phyloP scores from a whole-genome alignment of 2,797 vertebrate species.

The Sebastes nivosus region DNA sequence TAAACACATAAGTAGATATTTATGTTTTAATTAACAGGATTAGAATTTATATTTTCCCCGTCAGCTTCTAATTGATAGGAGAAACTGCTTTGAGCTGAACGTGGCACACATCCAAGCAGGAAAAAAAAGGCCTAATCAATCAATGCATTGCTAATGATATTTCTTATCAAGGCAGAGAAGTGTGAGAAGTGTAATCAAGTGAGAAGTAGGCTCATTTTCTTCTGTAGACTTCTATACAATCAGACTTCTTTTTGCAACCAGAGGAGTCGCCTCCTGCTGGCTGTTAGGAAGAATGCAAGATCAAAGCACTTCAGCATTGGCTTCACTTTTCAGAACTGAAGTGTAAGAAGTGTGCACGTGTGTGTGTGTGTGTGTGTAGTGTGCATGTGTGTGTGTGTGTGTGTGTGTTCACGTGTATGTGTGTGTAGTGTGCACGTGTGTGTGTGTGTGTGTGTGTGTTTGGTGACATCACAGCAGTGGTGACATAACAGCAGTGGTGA shows the following conservation, averaged over 20 bases:
- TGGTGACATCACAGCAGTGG: too few species aligned
- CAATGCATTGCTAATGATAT: constrained; percentile 2
- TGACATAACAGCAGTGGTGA: too few species aligned
- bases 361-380: too few species aligned
- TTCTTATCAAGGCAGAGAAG: constrained; percentile 1
- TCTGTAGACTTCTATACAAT: too few species aligned
- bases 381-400: too few species aligned
- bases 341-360: too few species aligned
- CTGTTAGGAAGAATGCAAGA: neutral
- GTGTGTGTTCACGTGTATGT: too few species aligned
- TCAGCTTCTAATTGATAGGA: constrained; percentile 27
- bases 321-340: neutral
- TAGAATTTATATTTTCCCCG: constrained; percentile 37
- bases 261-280: too few species aligned
- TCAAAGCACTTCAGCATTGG: neutral
- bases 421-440: too few species aligned
- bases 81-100: constrained; percentile 24
- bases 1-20: constrained; percentile 47
- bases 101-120: constrained; percentile 35
- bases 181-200: neutral
- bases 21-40: constrained; percentile 43
- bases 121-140: constrained; percentile 37
- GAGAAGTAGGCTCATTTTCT: too few species aligned
- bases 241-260: too few species aligned
- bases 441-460: too few species aligned